Conservation (phyloP, 2,113 vertebrate species). For the Dissostichus mawsoni region DNA sequence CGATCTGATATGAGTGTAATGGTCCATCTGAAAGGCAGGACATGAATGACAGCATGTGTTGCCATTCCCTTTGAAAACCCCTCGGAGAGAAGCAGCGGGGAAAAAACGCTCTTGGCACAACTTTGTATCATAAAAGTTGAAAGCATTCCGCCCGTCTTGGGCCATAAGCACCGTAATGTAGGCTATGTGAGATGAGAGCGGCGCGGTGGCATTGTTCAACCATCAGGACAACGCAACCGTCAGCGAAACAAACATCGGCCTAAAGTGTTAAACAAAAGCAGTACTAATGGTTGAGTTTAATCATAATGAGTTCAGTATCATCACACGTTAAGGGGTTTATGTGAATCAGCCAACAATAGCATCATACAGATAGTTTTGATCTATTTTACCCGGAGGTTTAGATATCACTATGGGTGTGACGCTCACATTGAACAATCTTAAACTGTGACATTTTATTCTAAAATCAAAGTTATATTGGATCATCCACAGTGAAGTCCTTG, state of each 20-base stretch:
- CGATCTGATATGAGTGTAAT: conserved; percentile 71
- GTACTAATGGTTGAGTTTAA: background rate
- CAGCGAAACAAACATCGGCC: conserved; percentile 4
- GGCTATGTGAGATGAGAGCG: conserved; percentile 52
- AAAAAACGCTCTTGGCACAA: conserved; percentile 71
- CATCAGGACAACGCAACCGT: conserved; percentile 49
- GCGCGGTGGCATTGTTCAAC: conserved; percentile 61
- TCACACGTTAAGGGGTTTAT: background rate
- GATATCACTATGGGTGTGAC: background rate
- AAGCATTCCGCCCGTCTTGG: conserved; percentile 76
- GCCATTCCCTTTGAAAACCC: conserved; percentile 69
- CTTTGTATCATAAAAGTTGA: conserved; percentile 77
- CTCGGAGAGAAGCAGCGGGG: conserved; percentile 39
- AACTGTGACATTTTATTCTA: background rate
- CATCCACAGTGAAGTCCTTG: background rate
- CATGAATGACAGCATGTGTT: conserved; percentile 76
- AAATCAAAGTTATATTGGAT: background rate
- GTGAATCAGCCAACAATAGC: background rate
- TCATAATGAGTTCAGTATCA: background rate
- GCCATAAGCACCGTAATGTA: conserved; percentile 65
- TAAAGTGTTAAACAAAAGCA: background rate
- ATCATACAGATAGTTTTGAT: background rate
- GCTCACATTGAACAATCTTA: too few species aligned
- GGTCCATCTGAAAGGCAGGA: conserved; percentile 65
- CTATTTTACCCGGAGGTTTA: background rate